Percentiles rank a stretch among this genome's conserved stretches.
Conservation (phyloP, 2,113 vertebrate species). For the Indicator maculatus region DNA sequence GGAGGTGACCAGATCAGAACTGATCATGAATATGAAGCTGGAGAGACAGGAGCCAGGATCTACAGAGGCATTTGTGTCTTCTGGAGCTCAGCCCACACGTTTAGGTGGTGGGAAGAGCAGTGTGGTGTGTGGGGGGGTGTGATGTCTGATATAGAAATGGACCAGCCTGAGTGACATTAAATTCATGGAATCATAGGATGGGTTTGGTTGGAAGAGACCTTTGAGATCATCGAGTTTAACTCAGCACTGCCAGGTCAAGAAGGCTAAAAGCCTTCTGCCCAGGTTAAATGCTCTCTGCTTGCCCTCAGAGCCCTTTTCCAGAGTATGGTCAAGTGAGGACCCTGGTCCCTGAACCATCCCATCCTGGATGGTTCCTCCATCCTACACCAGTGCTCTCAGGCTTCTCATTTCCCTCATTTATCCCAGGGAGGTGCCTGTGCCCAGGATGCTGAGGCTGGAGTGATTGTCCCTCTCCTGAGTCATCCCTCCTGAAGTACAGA, state of each 20-base stretch:
- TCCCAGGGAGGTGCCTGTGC: neutral
- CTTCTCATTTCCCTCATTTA: neutral
- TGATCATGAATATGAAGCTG: too few relatives aligned
- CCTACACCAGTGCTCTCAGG: neutral
- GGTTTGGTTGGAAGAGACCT: too few relatives aligned
- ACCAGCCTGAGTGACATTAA: too few relatives aligned
- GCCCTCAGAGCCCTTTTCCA: neutral
- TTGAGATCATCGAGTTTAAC: too few relatives aligned
- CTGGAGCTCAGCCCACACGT: neutral
- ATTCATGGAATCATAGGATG: too few relatives aligned
- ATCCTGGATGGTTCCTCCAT: neutral
- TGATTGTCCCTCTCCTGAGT: neutral
- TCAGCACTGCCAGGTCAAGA: too few relatives aligned
- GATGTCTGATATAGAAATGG: neutral
- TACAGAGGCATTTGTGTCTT: accelerated
- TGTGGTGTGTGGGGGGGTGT: accelerated
- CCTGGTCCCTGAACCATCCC: too few relatives aligned
- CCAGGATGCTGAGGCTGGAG: neutral
- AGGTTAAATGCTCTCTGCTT: neutral
- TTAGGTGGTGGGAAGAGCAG: neutral
- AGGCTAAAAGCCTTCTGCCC: too few relatives aligned
- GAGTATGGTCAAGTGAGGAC: neutral
- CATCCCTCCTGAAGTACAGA: neutral
- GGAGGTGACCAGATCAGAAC: neutral
- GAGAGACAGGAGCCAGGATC: neutral